Base-by-base conservation (phyloP, 2,888 invertebrate genomes). In the Hydroisotoma schaefferi region DNA sequence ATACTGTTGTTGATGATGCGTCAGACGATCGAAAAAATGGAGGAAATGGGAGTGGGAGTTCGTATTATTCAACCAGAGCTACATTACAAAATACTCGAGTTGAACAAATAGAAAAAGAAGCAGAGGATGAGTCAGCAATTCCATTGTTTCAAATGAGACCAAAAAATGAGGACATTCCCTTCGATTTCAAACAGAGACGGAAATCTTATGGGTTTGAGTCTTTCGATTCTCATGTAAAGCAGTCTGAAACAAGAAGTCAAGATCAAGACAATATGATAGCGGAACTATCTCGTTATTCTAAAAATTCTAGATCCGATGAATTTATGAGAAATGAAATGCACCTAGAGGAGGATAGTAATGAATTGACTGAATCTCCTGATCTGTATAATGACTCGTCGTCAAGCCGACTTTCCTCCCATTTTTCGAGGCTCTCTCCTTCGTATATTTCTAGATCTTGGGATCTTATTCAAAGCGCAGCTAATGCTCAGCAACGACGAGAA, bases 141-240 rank as follows among this genome's bases (percentile, higher is more conserved):
- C 51, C 49, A 20, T 53, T 61, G 2, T 37, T 37, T 49, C 56
- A 52, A 38, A 8, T 59, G 26, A 44, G 55, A 22, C 27, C 28
- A 26, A 47, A 44, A 25, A 67, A 59, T 40, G 47, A 61, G 27
- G 54, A 55, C 15, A 58, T 61, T 26, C 57, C 57, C 56, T 69
- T 65, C 69, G 84, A 84, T 72, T 88, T 88, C 87, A 86, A 57
- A 73, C 81, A 83, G 62, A 80, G 88, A 68, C 80, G 88, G 67
- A 88, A 88, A 76, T 88, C 88, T 20, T 88, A 88, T 74, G 87
- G 88, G 59, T 88, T 88, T 73, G 85, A 85, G 55, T 65, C 63
- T 18, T 66, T 68, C 51, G 72, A 69, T 27, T 52, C 61, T 10
- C 33, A 33, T 15, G 15, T 15, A 33, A 33, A 15, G 33, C 33